Evolutionary conservation across 2,888 invertebrate genomes (phyloP), one percentile per base, ranked within the genome.

Genomic region (Perdita meconis): DNA sequence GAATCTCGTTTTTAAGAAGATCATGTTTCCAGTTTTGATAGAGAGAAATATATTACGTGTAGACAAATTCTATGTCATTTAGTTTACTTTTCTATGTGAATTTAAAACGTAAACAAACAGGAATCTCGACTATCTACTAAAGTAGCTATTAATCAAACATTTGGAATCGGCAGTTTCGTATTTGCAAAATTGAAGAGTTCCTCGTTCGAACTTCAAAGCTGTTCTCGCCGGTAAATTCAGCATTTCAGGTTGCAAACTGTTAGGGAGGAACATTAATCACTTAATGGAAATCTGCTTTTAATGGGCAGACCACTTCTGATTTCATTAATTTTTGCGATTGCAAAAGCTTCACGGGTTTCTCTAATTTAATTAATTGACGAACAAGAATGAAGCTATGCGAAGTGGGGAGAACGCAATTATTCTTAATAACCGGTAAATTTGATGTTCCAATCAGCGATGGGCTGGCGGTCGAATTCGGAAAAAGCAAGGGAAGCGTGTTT

Each of bases 271-370:
- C 70, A 63, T 73, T 59, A 69, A 73, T 73, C 63, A 61, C 51
- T 82, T 78, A 81, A 83, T 83, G 68, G 70, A 64, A 69, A 66
- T 24, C 26, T 36, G 67, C 34, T 60, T 65, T 63, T 44, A 70
- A 57, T 6, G 55, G 6, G 12, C 36, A 47, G 34, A 5, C 51
- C 24, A 53, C 60, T 24, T 65, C 34, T 26, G 30, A 51, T 69
- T 57, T 65, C 26, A 60, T 61, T 64, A 53, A 65, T 69, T 65
- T 53, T 66, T 56, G 38, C 44, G 34, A 16, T 36, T 40, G 55
- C 36, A 6, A 59, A 16, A 67, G 30, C 59, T 19, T 16, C 42
- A 38, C 10, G 24, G 47, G 34, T 34, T 61, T 30, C 47, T 59
- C 36, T 42, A 63, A 67, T 67, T 78, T 51, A 71, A 78, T 75